Percentiles rank a stretch among this genome's conserved stretches.
These are phyloP conservation scores for Caenorhabditis uteleia DNA, from an alignment of 2,888 invertebrate genomes.

Conservation along the genomic window DNA sequence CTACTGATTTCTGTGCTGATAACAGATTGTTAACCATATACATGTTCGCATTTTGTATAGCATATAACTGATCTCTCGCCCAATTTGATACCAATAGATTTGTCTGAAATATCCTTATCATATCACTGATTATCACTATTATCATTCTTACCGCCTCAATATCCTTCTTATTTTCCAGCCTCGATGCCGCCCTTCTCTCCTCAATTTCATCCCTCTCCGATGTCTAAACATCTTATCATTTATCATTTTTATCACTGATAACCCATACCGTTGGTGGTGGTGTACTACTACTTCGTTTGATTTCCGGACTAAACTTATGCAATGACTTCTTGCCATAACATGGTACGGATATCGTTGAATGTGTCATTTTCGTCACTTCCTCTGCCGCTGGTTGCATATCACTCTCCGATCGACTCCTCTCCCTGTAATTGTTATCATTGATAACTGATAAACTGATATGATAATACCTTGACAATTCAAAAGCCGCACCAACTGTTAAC, in stretches of 20 bases:
- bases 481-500: constrained; percentile 17
- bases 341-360: constrained; percentile 61
- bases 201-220: constrained; percentile 40
- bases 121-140: neutral
- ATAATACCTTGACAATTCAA: constrained; percentile 19
- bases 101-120: constrained; percentile 5
- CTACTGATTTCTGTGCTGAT: constrained; percentile 10
- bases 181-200: constrained; percentile 29
- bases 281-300: constrained; percentile 35
- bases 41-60: constrained; percentile 20
- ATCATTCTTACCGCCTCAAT: constrained; percentile 15
- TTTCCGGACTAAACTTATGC: constrained; percentile 56
- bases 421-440: constrained; percentile 34
- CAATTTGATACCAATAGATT: constrained; percentile 15
- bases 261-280: constrained; percentile 43
- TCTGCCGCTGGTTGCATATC: constrained; percentile 62
- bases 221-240: constrained; percentile 1
- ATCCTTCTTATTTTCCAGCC: constrained; percentile 21
- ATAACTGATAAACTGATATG: neutral
- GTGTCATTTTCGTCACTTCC: constrained; percentile 37
- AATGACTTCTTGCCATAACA: constrained; percentile 61
- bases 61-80: constrained; percentile 25
- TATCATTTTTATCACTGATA: neutral
- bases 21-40: neutral
- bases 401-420: constrained; percentile 66